phyloP scores from a whole-genome alignment of 2,888 invertebrate genomes.

The Trypoxylon attenuatum region DNA sequence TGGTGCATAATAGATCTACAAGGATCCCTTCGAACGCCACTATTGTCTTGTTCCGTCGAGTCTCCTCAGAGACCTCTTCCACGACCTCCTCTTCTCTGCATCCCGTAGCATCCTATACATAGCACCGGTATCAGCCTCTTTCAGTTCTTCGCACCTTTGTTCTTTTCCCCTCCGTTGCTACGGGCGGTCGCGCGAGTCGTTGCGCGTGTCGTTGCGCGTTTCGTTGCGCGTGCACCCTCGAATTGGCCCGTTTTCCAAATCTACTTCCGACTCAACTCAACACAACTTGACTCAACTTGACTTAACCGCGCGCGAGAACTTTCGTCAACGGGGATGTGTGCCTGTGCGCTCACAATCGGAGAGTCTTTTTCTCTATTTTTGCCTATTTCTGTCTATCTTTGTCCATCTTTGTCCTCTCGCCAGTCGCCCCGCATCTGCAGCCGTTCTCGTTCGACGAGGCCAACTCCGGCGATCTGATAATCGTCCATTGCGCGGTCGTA shows the following conservation, averaged over 20 bases:
- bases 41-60: conserved; percentile 39
- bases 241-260: conserved; percentile 16
- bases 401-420: conserved; percentile 48
- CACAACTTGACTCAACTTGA: background rate
- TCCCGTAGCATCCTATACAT: conserved; percentile 9
- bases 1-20: conserved; percentile 61
- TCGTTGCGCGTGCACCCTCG: no score
- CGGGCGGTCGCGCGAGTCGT: no score
- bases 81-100: background rate
- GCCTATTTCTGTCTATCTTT: conserved; percentile 34
- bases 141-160: no score
- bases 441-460: conserved; percentile 75
- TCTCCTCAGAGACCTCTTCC: conserved; percentile 12
- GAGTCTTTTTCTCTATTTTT: conserved; percentile 8
- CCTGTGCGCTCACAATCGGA: background rate
- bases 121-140: no score
- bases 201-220: no score
- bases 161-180: no score
- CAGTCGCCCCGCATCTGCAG: conserved; percentile 75
- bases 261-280: background rate
- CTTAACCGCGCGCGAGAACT: background rate
- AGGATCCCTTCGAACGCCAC: conserved; percentile 33
- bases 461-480: conserved; percentile 77
- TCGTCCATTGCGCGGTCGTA: conserved; percentile 78
- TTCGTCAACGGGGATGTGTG: background rate